Evolutionary conservation across 2,888 invertebrate species (phyloP), one percentile per base, ranked within the genome.

Genomic region (Coenonympha arcania): DNA sequence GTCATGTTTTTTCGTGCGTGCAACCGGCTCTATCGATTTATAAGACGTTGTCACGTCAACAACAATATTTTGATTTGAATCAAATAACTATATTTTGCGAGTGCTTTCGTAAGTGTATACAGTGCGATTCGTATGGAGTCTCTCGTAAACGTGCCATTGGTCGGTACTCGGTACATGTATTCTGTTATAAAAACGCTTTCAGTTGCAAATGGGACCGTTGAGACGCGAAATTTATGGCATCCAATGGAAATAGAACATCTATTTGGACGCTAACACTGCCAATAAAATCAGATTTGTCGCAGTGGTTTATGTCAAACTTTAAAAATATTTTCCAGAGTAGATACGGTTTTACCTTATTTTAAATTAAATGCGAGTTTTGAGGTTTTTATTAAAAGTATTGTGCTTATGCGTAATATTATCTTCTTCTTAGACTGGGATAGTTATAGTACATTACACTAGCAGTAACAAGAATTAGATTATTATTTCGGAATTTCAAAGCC

Each of bases 201-300:
- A 83, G 82, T 81, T 81, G 80, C 82, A 81, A 83, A 82, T 82
- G 77, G 79, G 54, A 69, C 75, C 68, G 69, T 68, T 72, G 73
- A 71, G 56, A 54, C 51, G 49, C 49, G 40, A 52, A 60, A 60
- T 83, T 82, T 83, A 83, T 76, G 71, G 76, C 71, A 68, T 69
- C 63, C 69, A 68, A 70, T 73, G 71, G 68, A 72, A 77, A 77
- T 76, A 73, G 73, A 73, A 69, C 70, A 68, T 72, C 76, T 79
- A 80, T 80, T 79, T 75, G 72, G 70, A 74, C 26, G 39, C 24
- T 39, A 31, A 33, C 24, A 20, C 19, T 36, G 42, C 19, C 30
- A 30, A 37, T 28, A 34, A 37, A 45, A 28, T 45, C 36, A 11
- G 34, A 36, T 36, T 45, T 45, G 22, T 22, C 22, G 13, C 13